Evolutionary conservation across 2,888 invertebrate species (phyloP).

Genomic region (Homarus gammarus): DNA sequence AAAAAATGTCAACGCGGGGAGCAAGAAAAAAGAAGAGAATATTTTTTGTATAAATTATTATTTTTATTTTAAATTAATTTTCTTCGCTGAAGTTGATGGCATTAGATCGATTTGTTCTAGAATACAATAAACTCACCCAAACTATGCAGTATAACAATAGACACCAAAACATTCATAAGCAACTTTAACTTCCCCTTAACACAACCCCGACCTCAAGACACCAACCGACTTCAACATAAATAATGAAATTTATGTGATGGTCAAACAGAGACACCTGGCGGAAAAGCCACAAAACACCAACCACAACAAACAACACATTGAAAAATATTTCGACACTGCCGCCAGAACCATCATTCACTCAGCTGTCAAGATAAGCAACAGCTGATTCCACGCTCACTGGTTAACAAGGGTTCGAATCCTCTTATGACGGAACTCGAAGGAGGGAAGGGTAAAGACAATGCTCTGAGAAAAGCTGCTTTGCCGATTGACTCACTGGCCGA

Average conservation of each 20-base stretch:
- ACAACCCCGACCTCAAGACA: background rate
- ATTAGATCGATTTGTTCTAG: too few relatives aligned
- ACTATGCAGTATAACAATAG: too few relatives aligned
- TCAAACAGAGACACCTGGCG: background rate
- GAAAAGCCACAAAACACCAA: slow-evolving; percentile 8
- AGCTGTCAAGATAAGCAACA: slow-evolving; percentile 50
- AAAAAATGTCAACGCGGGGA: too few relatives aligned
- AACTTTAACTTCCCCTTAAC: too few relatives aligned
- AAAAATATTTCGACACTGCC: slow-evolving; percentile 34
- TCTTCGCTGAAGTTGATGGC: too few relatives aligned
- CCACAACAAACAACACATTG: slow-evolving; percentile 36
- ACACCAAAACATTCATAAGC: too few relatives aligned
- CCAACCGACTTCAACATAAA: background rate
- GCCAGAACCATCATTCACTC: slow-evolving; percentile 45
- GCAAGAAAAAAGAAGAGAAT: too few relatives aligned
- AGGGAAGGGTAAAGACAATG: slow-evolving; percentile 18
- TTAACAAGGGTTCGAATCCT: slow-evolving; percentile 43
- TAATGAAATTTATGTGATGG: too few relatives aligned
- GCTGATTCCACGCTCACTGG: slow-evolving; percentile 54
- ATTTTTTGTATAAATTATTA: too few relatives aligned
- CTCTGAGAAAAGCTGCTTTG: slow-evolving; percentile 37
- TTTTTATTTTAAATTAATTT: too few relatives aligned
- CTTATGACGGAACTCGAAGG: background rate
- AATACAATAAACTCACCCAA: too few relatives aligned
- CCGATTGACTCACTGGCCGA: slow-evolving; percentile 8